Evolutionary conservation across 2,797 vertebrate species (phyloP).

Genomic region (Etheostoma perlongum): DNA sequence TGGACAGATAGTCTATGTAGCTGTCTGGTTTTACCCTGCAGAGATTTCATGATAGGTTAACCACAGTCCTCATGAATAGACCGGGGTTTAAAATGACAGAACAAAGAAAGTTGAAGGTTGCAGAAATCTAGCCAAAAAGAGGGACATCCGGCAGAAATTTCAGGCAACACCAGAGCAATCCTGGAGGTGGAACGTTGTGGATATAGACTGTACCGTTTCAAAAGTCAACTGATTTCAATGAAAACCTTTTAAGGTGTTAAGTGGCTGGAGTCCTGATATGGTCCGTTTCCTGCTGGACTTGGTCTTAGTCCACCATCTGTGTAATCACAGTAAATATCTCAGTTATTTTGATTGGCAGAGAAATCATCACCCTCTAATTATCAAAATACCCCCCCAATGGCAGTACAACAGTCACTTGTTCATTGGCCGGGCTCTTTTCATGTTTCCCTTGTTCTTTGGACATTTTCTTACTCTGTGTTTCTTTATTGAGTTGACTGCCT

Average conservation of each 20-base stretch:
- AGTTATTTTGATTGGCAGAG: neutral
- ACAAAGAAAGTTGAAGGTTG: too few species aligned
- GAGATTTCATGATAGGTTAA: too few species aligned
- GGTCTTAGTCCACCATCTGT: neutral
- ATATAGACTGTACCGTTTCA: neutral
- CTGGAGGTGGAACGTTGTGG: too few species aligned
- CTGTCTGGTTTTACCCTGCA: too few species aligned
- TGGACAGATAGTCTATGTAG: too few species aligned
- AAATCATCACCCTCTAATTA: neutral
- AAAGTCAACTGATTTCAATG: neutral
- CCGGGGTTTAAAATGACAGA: too few species aligned
- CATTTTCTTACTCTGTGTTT: slow-evolving; percentile 29
- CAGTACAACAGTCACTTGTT: neutral
- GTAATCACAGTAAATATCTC: neutral
- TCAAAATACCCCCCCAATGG: slow-evolving; percentile 11
- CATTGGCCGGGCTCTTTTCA: neutral
- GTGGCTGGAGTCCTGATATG: neutral
- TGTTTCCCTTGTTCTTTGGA: neutral
- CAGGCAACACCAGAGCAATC: too few species aligned
- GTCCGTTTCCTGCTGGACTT: neutral
- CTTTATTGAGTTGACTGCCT: slow-evolving; percentile 30
- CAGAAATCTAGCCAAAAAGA: too few species aligned
- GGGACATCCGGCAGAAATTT: too few species aligned
- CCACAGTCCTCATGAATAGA: too few species aligned
- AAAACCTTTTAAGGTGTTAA: neutral